Evolutionary conservation across 2,888 invertebrate genomes (phyloP).

Genomic region (Oxyteleia sp.): DNA sequence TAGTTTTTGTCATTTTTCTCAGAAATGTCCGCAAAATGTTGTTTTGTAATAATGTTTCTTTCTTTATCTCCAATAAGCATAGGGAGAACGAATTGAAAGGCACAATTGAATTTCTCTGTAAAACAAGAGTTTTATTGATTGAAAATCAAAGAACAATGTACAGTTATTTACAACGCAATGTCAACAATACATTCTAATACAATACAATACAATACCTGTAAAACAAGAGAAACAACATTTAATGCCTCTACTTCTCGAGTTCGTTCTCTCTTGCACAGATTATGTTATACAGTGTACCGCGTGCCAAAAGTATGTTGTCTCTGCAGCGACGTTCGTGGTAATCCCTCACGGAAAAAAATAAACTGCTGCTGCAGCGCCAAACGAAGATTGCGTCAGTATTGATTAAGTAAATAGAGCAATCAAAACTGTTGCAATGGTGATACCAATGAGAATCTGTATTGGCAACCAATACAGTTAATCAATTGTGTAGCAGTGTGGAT

Average conservation of each 20-base stretch:
- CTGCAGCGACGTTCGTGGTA: no score
- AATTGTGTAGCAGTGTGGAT: no score
- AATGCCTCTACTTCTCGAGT: conserved; percentile 38
- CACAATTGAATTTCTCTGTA: conserved; percentile 26
- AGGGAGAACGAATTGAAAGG: neutral
- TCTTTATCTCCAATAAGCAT: neutral
- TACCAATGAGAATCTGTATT: no score
- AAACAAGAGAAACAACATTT: conserved; percentile 31
- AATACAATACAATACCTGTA: conserved; percentile 12
- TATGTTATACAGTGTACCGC: conserved; percentile 3
- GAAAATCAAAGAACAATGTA: no score
- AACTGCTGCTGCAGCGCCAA: no score
- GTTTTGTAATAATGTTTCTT: conserved; percentile 34
- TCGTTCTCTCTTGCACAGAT: no score
- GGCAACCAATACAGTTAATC: no score
- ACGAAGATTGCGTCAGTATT: no score
- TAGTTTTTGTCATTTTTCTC: conserved; percentile 54
- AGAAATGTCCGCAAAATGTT: conserved; percentile 35
- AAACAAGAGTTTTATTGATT: conserved; percentile 10
- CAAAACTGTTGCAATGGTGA: no score
- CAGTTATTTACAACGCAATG: conserved; percentile 1
- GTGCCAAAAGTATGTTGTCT: no score
- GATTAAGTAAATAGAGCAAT: no score
- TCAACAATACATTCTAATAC: neutral
- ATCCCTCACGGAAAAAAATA: no score